Percentiles rank a stretch among this genome's conserved stretches.
phyloP scores from a whole-genome alignment of 2,797 vertebrate genomes.

The Tenualosa ilisha region DNA sequence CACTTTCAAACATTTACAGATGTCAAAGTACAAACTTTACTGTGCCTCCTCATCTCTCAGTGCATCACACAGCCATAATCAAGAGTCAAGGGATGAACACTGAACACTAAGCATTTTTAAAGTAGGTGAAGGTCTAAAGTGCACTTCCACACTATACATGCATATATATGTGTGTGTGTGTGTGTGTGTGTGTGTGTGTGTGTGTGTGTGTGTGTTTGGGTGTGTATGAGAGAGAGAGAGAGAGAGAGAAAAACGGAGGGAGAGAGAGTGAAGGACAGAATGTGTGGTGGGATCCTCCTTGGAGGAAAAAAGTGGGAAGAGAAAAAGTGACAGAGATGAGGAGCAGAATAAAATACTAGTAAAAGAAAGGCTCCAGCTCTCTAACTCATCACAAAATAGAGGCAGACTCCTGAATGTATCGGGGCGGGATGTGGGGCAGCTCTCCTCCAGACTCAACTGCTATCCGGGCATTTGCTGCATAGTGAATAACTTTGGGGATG shows the following conservation, averaged over 20 bases:
- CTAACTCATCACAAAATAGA: not conserved
- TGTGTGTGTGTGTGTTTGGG: not conserved
- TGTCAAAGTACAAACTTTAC: constrained; percentile 32
- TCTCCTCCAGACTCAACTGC: not conserved
- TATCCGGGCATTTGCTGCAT: not conserved
- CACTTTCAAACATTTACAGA: constrained; percentile 23
- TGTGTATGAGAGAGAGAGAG: not conserved
- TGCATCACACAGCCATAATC: constrained; percentile 19
- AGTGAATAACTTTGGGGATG: not conserved
- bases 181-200: not conserved
- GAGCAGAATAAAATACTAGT: not conserved
- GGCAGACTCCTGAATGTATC: not conserved
- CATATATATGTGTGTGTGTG: not conserved
- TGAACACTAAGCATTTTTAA: constrained; percentile 29
- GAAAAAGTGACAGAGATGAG: not conserved
- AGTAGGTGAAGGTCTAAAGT: constrained; percentile 31
- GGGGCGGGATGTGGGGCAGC: not conserved
- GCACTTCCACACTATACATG: not conserved
- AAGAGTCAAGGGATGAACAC: constrained; percentile 28
- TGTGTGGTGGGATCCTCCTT: not conserved
- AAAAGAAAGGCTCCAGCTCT: not conserved
- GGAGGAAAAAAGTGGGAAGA: not conserved
- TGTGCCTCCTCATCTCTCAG: constrained; percentile 27
- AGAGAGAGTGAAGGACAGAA: not conserved
- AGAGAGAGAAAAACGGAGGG: not conserved